Conservation (phyloP, 2,888 invertebrate genomes). For the Dryomyza anilis region DNA sequence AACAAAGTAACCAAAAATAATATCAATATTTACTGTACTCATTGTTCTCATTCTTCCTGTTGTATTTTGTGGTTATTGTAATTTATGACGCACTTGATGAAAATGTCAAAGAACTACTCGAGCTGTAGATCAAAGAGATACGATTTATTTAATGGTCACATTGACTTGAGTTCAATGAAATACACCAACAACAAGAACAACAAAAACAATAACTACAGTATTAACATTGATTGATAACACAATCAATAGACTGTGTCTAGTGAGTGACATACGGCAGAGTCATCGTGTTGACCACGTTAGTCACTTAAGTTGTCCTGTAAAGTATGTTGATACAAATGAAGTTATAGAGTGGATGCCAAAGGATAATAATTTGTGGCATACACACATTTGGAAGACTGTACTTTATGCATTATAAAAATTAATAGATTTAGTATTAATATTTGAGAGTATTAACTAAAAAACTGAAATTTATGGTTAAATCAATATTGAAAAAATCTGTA, state of each 20-base stretch:
- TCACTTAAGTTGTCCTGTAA: slow-evolving; percentile 17
- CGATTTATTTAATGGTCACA: slow-evolving; percentile 21
- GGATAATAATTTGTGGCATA: too few species aligned
- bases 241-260: too few species aligned
- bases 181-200: background rate
- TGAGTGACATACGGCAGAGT: too few species aligned
- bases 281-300: background rate
- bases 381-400: too few species aligned
- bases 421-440: too few species aligned
- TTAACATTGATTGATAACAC: background rate
- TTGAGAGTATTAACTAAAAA: too few species aligned
- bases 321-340: slow-evolving; percentile 16
- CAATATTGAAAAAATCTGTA: too few species aligned
- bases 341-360: too few species aligned
- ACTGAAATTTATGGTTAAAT: too few species aligned
- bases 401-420: too few species aligned
- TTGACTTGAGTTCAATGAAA: slow-evolving; percentile 12
- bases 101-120: slow-evolving; percentile 6
- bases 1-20: slow-evolving; percentile 29
- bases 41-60: slow-evolving; percentile 29
- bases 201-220: background rate
- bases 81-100: slow-evolving; percentile 12
- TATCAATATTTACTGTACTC: slow-evolving; percentile 40
- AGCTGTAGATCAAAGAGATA: slow-evolving; percentile 9
- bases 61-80: slow-evolving; percentile 24